Conservation (phyloP, 2,888 invertebrate genomes). For the Shargacucullia verbasci region DNA sequence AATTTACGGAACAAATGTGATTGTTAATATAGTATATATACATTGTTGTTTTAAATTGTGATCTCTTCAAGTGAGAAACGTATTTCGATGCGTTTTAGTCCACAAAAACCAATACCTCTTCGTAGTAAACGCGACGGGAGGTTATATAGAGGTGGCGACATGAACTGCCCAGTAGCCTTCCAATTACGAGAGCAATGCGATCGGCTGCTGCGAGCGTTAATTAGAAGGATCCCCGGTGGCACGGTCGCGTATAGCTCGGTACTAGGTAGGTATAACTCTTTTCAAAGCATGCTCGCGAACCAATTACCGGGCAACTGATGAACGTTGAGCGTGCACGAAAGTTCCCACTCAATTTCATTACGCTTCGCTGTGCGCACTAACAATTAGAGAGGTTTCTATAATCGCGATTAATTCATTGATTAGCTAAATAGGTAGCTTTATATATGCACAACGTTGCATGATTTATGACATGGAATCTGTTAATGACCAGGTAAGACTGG, state of each 20-base stretch:
- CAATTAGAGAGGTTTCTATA: slow-evolving; percentile 76
- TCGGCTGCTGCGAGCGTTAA: slow-evolving; percentile 73
- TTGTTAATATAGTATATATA: slow-evolving; percentile 4
- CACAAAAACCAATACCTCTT: slow-evolving; percentile 35
- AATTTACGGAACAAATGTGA: slow-evolving; percentile 4
- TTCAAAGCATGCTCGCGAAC: slow-evolving; percentile 74
- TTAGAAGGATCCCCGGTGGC: slow-evolving; percentile 78
- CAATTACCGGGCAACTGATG: slow-evolving; percentile 84
- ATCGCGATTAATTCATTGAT: slow-evolving; percentile 70
- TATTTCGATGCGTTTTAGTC: slow-evolving; percentile 29
- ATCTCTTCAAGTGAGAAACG: slow-evolving; percentile 11
- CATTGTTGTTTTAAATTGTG: slow-evolving; percentile 8
- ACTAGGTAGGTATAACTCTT: slow-evolving; percentile 62
- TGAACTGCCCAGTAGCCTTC: slow-evolving; percentile 66
- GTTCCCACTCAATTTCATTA: slow-evolving; percentile 80
- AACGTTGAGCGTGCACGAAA: slow-evolving; percentile 78
- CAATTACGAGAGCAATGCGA: slow-evolving; percentile 70
- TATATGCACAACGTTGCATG: slow-evolving; percentile 33
- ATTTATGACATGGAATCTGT: slow-evolving; percentile 18
- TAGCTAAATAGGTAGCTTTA: slow-evolving; percentile 53
- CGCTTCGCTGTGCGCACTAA: slow-evolving; percentile 75
- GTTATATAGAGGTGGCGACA: slow-evolving; percentile 58
- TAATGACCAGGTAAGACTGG: slow-evolving; percentile 4
- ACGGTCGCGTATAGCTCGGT: slow-evolving; percentile 46
- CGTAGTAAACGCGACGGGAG: slow-evolving; percentile 38